Conservation (phyloP, 2,797 vertebrate genomes). For the Micrastur ruficollis region DNA sequence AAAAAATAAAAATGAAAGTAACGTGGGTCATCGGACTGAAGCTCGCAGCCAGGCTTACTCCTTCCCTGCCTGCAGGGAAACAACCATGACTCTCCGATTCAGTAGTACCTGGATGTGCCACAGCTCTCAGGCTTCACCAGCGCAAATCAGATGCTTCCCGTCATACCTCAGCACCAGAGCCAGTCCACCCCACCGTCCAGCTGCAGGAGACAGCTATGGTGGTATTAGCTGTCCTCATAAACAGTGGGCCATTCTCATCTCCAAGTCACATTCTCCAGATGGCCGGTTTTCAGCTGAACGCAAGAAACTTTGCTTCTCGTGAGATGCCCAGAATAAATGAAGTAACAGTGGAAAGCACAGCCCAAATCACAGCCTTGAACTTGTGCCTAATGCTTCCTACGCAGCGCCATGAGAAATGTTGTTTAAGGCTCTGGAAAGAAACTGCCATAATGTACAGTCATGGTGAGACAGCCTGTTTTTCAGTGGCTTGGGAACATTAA, state of each 20-base stretch:
- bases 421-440: background rate
- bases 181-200: background rate
- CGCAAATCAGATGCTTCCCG: background rate
- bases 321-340: background rate
- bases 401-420: background rate
- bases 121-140: background rate
- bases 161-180: background rate
- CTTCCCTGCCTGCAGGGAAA: background rate
- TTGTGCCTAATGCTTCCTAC: background rate
- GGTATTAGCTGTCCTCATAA: background rate
- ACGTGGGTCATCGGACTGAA: background rate
- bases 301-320: background rate
- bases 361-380: background rate
- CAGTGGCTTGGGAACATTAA: background rate
- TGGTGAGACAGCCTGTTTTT: background rate
- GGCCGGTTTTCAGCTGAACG: background rate
- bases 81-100: rapidly evolving
- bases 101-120: background rate
- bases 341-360: background rate
- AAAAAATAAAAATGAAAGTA: background rate
- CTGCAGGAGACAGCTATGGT: background rate
- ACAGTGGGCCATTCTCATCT: background rate
- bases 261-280: background rate
- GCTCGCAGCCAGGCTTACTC: background rate
- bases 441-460: background rate